phyloP scores from a whole-genome alignment of 2,113 vertebrate species.

The Mirounga angustirostris region DNA sequence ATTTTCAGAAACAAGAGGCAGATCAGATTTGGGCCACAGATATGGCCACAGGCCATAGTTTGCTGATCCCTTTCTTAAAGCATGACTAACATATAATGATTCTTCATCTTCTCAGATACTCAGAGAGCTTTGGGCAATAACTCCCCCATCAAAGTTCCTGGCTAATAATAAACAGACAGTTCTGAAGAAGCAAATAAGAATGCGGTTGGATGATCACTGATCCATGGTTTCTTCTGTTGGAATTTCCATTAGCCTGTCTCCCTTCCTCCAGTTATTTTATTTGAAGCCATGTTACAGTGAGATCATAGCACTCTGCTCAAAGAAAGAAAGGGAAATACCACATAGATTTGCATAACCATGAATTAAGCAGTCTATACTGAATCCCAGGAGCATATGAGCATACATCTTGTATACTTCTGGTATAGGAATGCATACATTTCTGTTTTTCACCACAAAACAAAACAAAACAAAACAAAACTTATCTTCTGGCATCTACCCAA shows the following conservation, averaged over 20 bases:
- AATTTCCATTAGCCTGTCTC: not conserved
- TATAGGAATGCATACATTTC: not conserved
- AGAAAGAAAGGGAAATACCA: not conserved
- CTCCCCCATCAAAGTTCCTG: not conserved
- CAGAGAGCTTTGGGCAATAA: not conserved
- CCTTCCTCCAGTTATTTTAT: not conserved
- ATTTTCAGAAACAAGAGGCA: conserved; percentile 3
- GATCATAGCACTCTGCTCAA: not conserved
- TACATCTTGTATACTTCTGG: not conserved
- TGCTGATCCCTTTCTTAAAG: not conserved
- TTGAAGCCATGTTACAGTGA: not conserved
- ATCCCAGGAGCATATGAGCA: not conserved
- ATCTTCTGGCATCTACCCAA: not conserved
- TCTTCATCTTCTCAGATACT: not conserved
- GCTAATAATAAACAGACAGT: not conserved
- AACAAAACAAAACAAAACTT: not conserved
- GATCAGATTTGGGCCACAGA: not conserved
- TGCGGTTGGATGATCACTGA: not conserved
- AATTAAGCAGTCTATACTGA: not conserved
- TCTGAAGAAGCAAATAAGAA: not conserved
- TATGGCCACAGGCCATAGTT: not conserved
- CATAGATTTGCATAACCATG: not conserved
- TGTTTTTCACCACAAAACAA: not conserved
- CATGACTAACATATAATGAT: not conserved
- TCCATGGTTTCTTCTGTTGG: not conserved